Evolutionary conservation across 2,888 invertebrate species (phyloP).

Genomic region (Pyrrhosoma nymphula): DNA sequence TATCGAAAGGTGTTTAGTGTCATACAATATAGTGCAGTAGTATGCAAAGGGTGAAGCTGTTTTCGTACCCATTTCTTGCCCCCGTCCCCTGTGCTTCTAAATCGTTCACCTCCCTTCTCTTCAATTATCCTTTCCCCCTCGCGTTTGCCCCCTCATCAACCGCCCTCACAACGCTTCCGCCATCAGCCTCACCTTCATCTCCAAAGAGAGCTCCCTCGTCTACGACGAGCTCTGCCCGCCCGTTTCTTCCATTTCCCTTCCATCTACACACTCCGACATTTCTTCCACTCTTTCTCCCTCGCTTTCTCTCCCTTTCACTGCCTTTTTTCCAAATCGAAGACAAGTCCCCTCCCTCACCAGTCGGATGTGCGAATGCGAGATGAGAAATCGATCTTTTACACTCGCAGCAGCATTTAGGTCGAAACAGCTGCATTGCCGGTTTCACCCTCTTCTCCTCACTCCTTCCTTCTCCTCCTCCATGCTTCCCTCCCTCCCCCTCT

Average conservation of each 20-base stretch:
- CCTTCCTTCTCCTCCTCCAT: conserved; percentile 67
- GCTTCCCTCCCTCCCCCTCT: conserved; percentile 46
- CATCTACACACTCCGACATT: conserved; percentile 71
- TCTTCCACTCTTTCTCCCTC: conserved; percentile 68
- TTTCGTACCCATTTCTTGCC: too few relatives aligned
- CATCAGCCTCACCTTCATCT: too few relatives aligned
- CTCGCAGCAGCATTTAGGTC: conserved; percentile 66
- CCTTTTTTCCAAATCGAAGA: conserved; percentile 44
- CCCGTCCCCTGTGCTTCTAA: too few relatives aligned
- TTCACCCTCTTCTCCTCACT: conserved; percentile 76
- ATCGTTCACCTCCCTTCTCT: too few relatives aligned
- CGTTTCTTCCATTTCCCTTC: conserved; percentile 68
- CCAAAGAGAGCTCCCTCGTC: too few relatives aligned
- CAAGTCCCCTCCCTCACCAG: conserved; percentile 55
- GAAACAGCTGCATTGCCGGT: conserved; percentile 69
- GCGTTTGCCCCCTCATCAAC: too few relatives aligned
- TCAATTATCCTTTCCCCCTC: too few relatives aligned
- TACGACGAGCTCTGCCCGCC: conserved; percentile 36
- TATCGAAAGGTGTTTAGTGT: too few relatives aligned
- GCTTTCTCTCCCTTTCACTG: conserved; percentile 68
- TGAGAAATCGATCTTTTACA: conserved; percentile 67
- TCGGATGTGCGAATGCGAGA: conserved; percentile 66
- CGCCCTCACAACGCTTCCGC: too few relatives aligned
- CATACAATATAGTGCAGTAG: too few relatives aligned
- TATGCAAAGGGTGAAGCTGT: too few relatives aligned